Evolutionary conservation across 2,797 vertebrate species (phyloP), one percentile per base, ranked within the genome.

Genomic region (Anguilla megastoma): DNA sequence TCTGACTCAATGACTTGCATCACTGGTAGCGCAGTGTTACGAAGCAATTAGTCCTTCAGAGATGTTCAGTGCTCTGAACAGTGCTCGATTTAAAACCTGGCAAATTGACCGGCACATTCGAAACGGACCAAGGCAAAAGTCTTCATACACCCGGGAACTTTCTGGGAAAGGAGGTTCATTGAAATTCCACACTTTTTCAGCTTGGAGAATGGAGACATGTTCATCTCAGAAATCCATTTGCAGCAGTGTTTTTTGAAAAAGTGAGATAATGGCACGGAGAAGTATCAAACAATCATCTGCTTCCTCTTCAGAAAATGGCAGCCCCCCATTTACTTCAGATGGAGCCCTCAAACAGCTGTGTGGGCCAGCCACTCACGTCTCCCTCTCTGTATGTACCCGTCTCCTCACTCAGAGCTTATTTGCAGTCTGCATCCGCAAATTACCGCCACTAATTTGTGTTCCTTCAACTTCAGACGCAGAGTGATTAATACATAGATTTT

Each of bases 401-500:
- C 41, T 82, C 79, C 79, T 27, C 79, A 48, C 79, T 50, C 24
- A 48, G 24, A n/a, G 45, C 45, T 82, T 27, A 33, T 82, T 50
- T 50, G 21, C 79, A 48, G 45, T 82, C 45, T 50, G 79, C 79
- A 48, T 50, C 45, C 50, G 79, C 79, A 82, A 82, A 82, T 50
- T 82, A 82, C 41, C 18, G 10, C 18, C 9, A 21, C 45, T 82
- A 82, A 82, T 82, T 82, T 82, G 10, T 82, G 76, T 80, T 24
- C 76, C 76, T 80, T 48, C 48, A 80, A 80, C 79, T 82, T 82
- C 79, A 82, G 41, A 82, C 45, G 33, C 41, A 10, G 76, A 50
- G 6, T 82, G 79, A 82, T 82, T 82, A 82, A 82, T 82, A 50
- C 45, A 50, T 50, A 50, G 79, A 82, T 50, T 82, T 82, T 82